phyloP scores from a whole-genome alignment of 2,797 vertebrate genomes.

The Danio aesculapii region DNA sequence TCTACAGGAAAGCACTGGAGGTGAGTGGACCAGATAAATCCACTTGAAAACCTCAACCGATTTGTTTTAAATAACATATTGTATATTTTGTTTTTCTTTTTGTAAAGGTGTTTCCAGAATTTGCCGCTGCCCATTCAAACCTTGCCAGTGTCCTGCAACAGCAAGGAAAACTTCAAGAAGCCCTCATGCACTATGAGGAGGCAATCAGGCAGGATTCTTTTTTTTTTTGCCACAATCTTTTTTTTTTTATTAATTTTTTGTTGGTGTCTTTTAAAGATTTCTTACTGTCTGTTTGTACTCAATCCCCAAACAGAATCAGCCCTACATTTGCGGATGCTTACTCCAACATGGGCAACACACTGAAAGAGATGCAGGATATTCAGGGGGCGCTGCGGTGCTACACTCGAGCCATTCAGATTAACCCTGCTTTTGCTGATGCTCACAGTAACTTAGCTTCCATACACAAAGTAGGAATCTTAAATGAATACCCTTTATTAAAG shows the following conservation, averaged over 20 bases:
- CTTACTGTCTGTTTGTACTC: not conserved
- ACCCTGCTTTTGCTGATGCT: conserved; percentile 98
- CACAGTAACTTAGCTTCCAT: conserved; percentile 99
- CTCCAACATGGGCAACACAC: conserved; percentile 98
- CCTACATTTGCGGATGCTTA: conserved; percentile 99
- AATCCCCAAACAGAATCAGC: conserved; percentile 86
- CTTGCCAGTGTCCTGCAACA: conserved; percentile 98
- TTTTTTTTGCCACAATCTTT: not conserved
- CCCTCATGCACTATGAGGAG: conserved; percentile 99
- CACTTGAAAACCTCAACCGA: too few relatives aligned
- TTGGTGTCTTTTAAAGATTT: not conserved
- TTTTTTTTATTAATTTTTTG: too few relatives aligned
- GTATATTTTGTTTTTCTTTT: conserved; percentile 16
- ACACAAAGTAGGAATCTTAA: conserved; percentile 86
- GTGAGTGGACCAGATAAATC: conserved; percentile 67
- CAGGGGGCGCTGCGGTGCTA: conserved; percentile 98
- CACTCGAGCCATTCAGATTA: conserved; percentile 98
- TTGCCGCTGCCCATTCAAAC: conserved; percentile 98
- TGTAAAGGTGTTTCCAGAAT: conserved; percentile 95
- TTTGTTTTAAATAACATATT: not conserved
- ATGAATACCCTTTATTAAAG: not conserved
- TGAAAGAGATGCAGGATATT: conserved; percentile 99
- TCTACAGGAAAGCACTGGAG: conserved; percentile 97
- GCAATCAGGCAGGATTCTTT: conserved; percentile 88
- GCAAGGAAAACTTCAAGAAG: conserved; percentile 97